phyloP scores from a whole-genome alignment of 2,113 vertebrate genomes.

The Vulpes vulpes region DNA sequence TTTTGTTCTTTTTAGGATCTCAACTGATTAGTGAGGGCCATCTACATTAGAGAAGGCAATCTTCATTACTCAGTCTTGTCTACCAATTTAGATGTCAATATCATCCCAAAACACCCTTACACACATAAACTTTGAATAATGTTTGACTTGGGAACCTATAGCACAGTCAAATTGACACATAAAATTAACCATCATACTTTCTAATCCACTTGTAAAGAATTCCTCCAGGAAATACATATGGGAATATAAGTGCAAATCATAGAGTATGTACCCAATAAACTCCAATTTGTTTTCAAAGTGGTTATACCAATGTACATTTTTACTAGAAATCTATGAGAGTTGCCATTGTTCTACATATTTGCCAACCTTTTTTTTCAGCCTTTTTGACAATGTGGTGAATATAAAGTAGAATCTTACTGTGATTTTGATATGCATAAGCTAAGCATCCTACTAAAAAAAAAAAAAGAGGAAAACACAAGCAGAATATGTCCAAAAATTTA shows the following conservation, averaged over 20 bases:
- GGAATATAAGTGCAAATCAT: not conserved
- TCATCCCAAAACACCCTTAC: not conserved
- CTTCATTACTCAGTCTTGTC: not conserved
- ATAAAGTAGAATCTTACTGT: not conserved
- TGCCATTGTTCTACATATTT: not conserved
- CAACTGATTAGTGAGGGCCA: not conserved
- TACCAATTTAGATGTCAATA: not conserved
- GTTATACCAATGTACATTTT: not conserved
- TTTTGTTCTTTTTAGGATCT: not conserved
- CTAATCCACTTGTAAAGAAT: not conserved
- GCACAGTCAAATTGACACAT: not conserved
- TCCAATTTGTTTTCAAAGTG: not conserved
- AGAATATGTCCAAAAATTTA: conserved; percentile 10
- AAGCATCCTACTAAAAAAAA: not conserved
- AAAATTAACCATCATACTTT: not conserved
- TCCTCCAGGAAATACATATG: not conserved
- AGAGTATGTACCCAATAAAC: not conserved
- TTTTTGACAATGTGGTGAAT: not conserved
- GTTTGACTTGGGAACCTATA: not conserved
- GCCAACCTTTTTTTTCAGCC: not conserved
- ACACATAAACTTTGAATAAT: not conserved
- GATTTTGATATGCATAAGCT: not conserved
- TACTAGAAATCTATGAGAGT: not conserved
- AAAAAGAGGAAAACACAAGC: not conserved
- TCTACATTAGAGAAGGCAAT: not conserved